Percentiles rank a stretch among this genome's conserved stretches.
These are phyloP conservation scores for Abscondita cerata DNA, from an alignment of 2,888 invertebrate genomes.

Conservation along the genomic window DNA sequence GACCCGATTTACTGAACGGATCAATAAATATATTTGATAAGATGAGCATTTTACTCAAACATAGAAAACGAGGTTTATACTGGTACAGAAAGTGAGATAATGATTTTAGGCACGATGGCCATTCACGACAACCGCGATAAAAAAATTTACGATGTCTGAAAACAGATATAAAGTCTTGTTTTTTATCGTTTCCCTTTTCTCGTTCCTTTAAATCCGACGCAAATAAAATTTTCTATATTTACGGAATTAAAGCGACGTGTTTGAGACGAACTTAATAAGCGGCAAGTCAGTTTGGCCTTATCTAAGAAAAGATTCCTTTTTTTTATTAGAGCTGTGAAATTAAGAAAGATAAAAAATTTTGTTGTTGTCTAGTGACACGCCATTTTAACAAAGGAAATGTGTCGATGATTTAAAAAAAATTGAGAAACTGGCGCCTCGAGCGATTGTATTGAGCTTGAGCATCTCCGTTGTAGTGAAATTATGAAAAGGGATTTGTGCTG, in stretches of 20 bases:
- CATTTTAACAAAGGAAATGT: too few species aligned
- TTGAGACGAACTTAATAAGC: neutral
- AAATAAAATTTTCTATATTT: conserved; percentile 6
- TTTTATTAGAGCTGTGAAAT: too few species aligned
- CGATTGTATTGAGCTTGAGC: too few species aligned
- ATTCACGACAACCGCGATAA: conserved; percentile 29
- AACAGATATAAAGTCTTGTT: conserved; percentile 29
- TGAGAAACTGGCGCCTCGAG: too few species aligned
- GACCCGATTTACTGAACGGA: conserved; percentile 10
- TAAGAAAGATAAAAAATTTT: neutral
- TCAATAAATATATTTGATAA: conserved; percentile 24
- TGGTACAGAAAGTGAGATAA: conserved; percentile 21
- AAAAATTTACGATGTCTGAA: conserved; percentile 31
- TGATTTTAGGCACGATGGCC: conserved; percentile 30
- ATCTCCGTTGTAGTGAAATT: too few species aligned
- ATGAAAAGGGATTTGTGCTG: too few species aligned
- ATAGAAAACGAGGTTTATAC: conserved; percentile 14
- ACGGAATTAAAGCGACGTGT: neutral
- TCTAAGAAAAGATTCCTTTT: too few species aligned
- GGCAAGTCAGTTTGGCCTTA: neutral
- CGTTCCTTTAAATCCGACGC: conserved; percentile 4
- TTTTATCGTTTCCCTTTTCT: conserved; percentile 18
- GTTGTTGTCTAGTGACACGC: too few species aligned
- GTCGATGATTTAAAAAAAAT: too few species aligned
- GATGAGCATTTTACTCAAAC: conserved; percentile 16